These are phyloP conservation scores for Agapornis canus DNA, from an alignment of 2,797 vertebrate genomes.

Conservation along the genomic window DNA sequence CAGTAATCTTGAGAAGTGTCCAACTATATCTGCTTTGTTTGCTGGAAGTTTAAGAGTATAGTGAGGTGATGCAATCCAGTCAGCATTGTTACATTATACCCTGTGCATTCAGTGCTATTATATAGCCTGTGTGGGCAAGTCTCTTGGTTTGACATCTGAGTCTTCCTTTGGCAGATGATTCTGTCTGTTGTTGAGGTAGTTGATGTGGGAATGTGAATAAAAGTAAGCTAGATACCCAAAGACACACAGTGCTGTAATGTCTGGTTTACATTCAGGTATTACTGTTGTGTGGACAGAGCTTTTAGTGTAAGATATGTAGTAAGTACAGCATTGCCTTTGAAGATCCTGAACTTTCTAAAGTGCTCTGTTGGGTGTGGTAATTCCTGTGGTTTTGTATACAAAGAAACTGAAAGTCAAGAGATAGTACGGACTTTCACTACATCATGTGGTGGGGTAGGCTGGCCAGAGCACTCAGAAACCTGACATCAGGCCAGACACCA, in stretches of 20 bases:
- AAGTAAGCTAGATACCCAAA: slow-evolving; percentile 7
- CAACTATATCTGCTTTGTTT: slow-evolving; percentile 21
- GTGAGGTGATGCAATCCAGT: slow-evolving; percentile 47
- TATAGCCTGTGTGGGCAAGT: slow-evolving; percentile 37
- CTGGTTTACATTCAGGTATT: slow-evolving; percentile 13
- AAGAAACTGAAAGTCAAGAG: neutral
- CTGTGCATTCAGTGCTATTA: neutral
- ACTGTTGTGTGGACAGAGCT: neutral
- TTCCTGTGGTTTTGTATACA: neutral
- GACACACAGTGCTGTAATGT: neutral
- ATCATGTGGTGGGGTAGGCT: neutral
- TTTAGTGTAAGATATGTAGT: neutral
- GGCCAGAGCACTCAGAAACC: neutral
- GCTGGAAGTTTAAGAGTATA: slow-evolving; percentile 13
- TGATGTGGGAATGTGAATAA: slow-evolving; percentile 37
- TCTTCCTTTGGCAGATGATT: slow-evolving; percentile 28
- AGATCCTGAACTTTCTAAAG: neutral
- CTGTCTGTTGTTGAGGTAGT: slow-evolving; percentile 18
- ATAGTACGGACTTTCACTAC: neutral
- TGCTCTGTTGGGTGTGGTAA: neutral
- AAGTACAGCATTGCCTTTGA: neutral
- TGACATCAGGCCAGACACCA: neutral
- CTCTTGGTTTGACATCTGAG: slow-evolving; percentile 47
- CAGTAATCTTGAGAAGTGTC: slow-evolving; percentile 7
- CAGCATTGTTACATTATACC: neutral